A percentile compares a stretch with the other conserved stretches of the same genome.
phyloP scores from a whole-genome alignment of 2,113 vertebrate species.

The Odontophorus gujanensis region DNA sequence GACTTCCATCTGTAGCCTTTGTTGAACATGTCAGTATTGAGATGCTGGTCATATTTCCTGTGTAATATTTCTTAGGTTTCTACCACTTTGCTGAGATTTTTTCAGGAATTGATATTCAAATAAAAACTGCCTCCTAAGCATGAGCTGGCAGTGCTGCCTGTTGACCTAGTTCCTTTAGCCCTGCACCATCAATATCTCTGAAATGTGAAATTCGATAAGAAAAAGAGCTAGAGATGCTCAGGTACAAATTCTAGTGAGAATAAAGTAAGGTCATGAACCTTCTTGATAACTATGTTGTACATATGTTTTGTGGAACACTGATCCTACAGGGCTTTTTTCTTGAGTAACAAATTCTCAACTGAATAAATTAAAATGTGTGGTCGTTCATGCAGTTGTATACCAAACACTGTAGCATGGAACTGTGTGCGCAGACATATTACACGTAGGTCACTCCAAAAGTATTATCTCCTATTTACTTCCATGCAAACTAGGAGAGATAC shows the following conservation, averaged over 20 bases:
- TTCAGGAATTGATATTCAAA: neutral
- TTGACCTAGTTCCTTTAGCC: neutral
- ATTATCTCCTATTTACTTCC: neutral
- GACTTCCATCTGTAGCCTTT: neutral
- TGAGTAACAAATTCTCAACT: neutral
- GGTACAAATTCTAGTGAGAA: neutral
- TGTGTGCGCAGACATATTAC: neutral
- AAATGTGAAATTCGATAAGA: neutral
- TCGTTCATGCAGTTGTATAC: neutral
- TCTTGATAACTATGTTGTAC: neutral
- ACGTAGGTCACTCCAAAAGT: neutral
- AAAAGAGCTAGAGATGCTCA: neutral
- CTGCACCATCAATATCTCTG: neutral
- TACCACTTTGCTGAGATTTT: neutral
- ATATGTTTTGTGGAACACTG: neutral
- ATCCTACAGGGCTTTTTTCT: neutral
- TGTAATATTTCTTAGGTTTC: neutral
- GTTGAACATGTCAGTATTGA: neutral
- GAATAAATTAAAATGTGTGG: neutral
- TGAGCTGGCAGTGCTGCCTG: neutral
- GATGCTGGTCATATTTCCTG: neutral
- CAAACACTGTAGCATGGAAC: neutral
- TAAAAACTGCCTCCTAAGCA: neutral
- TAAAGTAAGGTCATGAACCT: neutral
- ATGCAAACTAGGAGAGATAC: neutral